phyloP scores from a whole-genome alignment of 2,888 invertebrate genomes.

The Trachelus troglodyta region DNA sequence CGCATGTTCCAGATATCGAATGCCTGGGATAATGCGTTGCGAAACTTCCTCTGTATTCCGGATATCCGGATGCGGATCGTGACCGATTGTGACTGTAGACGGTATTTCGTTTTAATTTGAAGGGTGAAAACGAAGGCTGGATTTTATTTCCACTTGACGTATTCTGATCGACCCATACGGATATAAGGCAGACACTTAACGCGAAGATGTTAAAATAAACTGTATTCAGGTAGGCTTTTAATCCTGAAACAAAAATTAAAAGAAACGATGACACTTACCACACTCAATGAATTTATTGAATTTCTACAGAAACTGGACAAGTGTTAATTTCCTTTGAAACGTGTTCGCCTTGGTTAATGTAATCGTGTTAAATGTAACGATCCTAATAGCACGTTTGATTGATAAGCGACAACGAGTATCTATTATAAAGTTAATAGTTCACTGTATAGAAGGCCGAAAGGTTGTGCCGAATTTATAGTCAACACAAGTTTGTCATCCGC shows the following conservation, averaged over 20 bases:
- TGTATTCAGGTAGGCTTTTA: slow-evolving; percentile 43
- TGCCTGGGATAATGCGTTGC: slow-evolving; percentile 13
- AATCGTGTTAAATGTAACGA: background rate
- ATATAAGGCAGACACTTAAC: slow-evolving; percentile 45
- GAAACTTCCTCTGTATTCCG: slow-evolving; percentile 25
- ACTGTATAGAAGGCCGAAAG: background rate
- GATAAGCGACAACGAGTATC: background rate
- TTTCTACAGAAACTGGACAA: background rate
- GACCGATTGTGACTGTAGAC: slow-evolving; percentile 19
- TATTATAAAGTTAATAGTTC: too few relatives aligned
- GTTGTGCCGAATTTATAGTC: background rate
- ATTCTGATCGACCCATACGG: slow-evolving; percentile 45
- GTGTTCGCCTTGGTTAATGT: background rate
- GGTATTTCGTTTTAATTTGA: slow-evolving; percentile 9
- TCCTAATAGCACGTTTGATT: background rate
- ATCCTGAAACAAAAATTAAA: slow-evolving; percentile 28
- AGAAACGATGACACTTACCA: background rate
- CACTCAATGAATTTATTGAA: background rate
- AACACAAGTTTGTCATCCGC: background rate
- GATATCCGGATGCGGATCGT: slow-evolving; percentile 18
- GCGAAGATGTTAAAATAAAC: slow-evolving; percentile 45
- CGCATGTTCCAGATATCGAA: slow-evolving; percentile 17
- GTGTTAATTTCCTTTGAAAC: background rate
- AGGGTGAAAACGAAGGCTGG: background rate
- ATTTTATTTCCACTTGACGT: slow-evolving; percentile 11